Percentiles rank a stretch among this genome's conserved stretches.
phyloP scores from a whole-genome alignment of 1,140 invertebrate genomes.

The Limonius californicus region DNA sequence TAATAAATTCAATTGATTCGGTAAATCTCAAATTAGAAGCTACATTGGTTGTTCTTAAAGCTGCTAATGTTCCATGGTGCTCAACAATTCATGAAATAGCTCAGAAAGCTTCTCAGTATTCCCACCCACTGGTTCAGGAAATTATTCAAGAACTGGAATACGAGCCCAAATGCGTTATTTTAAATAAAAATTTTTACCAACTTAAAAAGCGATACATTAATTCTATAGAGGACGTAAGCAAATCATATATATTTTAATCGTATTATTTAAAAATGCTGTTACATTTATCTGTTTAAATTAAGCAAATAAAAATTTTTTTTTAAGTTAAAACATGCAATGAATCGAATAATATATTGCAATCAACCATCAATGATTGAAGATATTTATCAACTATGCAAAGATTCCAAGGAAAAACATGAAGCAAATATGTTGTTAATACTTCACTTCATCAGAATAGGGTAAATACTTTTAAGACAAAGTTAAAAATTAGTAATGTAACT shows the following conservation, averaged over 20 bases:
- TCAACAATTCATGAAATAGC: constrained; percentile 28
- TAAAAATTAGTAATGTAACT: neutral
- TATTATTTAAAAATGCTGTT: too few relatives aligned
- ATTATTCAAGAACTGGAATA: constrained; percentile 28
- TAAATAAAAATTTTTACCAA: constrained; percentile 15
- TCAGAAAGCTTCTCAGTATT: constrained; percentile 18
- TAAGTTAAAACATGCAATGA: constrained; percentile 28
- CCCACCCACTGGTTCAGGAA: constrained; percentile 21
- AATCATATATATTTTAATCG: too few relatives aligned
- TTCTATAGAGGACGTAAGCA: too few relatives aligned
- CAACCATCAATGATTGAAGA: constrained; percentile 29
- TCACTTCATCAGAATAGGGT: constrained; percentile 28
- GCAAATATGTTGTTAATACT: constrained; percentile 27
- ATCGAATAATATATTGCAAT: constrained; percentile 33
- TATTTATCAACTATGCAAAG: constrained; percentile 29
- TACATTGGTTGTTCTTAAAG: constrained; percentile 26
- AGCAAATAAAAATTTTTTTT: too few relatives aligned
- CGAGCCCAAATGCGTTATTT: constrained; percentile 28
- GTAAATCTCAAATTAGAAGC: constrained; percentile 28
- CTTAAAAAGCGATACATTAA: neutral
- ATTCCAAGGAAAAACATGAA: constrained; percentile 15
- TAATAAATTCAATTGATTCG: constrained; percentile 23
- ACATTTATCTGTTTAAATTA: too few relatives aligned
- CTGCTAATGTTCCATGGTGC: constrained; percentile 31
- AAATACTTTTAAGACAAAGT: neutral